Base-by-base conservation (phyloP, 2,888 invertebrate species). In the Parnassius glacialis region DNA sequence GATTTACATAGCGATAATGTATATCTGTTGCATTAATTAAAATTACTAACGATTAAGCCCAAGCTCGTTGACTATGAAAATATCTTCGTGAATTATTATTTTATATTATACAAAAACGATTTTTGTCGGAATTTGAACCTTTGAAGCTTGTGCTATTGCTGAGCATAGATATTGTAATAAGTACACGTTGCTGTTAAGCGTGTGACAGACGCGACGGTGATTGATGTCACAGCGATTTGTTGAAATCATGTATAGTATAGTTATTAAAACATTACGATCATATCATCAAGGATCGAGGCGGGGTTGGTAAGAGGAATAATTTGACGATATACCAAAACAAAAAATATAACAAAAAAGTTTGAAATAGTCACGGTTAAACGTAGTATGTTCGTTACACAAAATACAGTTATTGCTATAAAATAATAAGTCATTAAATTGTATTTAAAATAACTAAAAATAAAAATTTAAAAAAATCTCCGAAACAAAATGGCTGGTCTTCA, bases 211-310 rank as follows among this genome's bases (percentile, higher is more conserved):
- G 51, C 16, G 52, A 57, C 54, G 20, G 64, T 70, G 69, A 70
- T 70, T 65, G 65, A 70, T 67, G 70, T 65, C 65, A 63, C 65
- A 65, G 65, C 64, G 65, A 68, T 65, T 68, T 65, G 68, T 67
- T 70, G 67, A 59, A 62, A 68, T 62, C 62, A 62, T 65, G 65
- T 68, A 62, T 68, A 70, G 67, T 68, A 70, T 69, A 65, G 55
- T 65, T 52, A 60, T 65, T 68, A 64, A 62, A 64, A 64, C 62
- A 48, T 13, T 48, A 57, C 57, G 57, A 54, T 52, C 61, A 54
- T 47, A 20, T 52, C 52, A 62, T 25, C 55, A 55, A 62, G 58
- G 61, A 59, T 59, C 58, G 52, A 52, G 57, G 62, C 61, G 65
- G 62, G 63, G 64, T 61, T 48, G 59, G 64, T 54, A 62, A 54